Evolutionary conservation across 2,888 invertebrate species (phyloP), one percentile per base, ranked within the genome.

Genomic region (Drosophila ezoana): DNA sequence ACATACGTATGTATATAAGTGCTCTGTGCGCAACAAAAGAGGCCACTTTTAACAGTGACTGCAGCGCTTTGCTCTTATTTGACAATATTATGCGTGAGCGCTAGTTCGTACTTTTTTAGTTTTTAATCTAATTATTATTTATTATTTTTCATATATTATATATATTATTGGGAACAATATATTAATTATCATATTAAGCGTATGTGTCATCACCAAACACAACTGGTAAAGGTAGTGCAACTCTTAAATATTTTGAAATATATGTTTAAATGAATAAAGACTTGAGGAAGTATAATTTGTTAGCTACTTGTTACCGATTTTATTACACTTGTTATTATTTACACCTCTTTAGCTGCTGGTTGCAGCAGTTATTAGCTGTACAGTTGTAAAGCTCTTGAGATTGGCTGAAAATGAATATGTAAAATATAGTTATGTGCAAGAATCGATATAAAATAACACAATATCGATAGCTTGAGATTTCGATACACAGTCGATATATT

Each of bases 351-450:
- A 37, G 13, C 28, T 16, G 51, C 16, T 40, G n/a, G n/a, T n/a
- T n/a, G n/a, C n/a, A 40, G 9, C 52, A 16, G 16, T 0, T 6
- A 41, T 18, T 18, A 4, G n/a, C 49, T 16, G 11, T 35, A 23
- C 20, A 41, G 40, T 64, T 64, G 32, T n/a, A n/a, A n/a, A n/a
- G n/a, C 38, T 62, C 44, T 40, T 10, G 45, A n/a, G 10, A 32
- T 11, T 28, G 28, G 14, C 14, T 44, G n/a, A 44, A 53, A 52
- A 14, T 20, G 4, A 33, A 28, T 43, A 54, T 33, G 14, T 47
- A 13, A 20, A 14, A 6, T 9, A 2, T 28, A 28, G 28, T 28
- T 28, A 32, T 28, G 9, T 51, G 9, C 8, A 32, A n/a, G n/a
- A 10, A 44, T 52, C 28, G 28, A 13, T 44, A 23, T 16, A 45